Percentiles rank a stretch among this genome's conserved stretches.
Conservation (phyloP, 2,888 invertebrate genomes). For the Hemaris fuciformis region DNA sequence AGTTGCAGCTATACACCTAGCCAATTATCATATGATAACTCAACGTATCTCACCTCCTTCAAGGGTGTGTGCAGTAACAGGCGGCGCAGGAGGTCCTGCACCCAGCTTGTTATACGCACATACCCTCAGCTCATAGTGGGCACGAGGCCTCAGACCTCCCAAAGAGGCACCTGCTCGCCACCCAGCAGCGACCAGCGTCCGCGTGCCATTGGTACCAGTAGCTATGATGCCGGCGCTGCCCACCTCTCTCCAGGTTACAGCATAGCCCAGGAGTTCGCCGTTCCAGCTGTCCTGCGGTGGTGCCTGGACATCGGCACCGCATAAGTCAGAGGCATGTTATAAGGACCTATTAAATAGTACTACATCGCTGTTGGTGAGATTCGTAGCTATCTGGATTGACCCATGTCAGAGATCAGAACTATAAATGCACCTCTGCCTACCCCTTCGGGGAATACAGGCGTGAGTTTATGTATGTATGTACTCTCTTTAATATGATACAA, state of each 20-base stretch:
- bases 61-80: constrained; percentile 88
- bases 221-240: constrained; percentile 63
- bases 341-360: neutral
- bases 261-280: constrained; percentile 89
- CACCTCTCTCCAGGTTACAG: constrained; percentile 85
- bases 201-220: constrained; percentile 66
- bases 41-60: constrained; percentile 85
- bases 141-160: constrained; percentile 86
- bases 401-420: no score
- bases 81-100: constrained; percentile 88
- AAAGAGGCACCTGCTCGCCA: constrained; percentile 87
- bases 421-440: no score
- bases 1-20: no score
- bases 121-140: constrained; percentile 89
- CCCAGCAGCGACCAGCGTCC: constrained; percentile 86
- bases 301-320: constrained; percentile 59
- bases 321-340: neutral
- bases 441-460: no score
- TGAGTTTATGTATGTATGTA: no score
- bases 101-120: constrained; percentile 92
- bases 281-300: constrained; percentile 87
- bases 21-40: no score
- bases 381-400: no score
- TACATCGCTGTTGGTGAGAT: no score
- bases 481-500: no score